These are phyloP conservation scores for Smittia aterrima DNA, from an alignment of 2,888 invertebrate species.

Conservation along the genomic window DNA sequence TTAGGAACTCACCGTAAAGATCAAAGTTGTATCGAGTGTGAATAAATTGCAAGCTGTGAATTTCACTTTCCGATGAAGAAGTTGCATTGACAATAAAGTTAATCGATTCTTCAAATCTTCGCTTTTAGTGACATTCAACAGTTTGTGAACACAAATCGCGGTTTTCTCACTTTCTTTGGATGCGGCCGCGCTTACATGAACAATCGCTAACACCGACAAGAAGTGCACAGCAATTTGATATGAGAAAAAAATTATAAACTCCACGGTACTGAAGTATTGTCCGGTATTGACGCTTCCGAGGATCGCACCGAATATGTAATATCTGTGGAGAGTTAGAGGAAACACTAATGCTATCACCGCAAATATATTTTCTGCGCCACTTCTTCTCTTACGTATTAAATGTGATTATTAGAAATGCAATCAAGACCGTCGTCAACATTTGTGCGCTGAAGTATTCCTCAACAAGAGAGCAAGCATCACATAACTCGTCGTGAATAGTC, in stretches of 20 bases:
- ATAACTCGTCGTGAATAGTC: constrained; percentile 49
- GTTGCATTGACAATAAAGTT: constrained; percentile 50
- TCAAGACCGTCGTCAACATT: constrained; percentile 50
- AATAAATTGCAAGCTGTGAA: constrained; percentile 54
- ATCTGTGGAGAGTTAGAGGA: constrained; percentile 1
- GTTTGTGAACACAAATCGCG: constrained; percentile 50
- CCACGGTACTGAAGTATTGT: constrained; percentile 49
- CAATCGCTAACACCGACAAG: constrained; percentile 49
- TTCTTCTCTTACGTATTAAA: constrained; percentile 48
- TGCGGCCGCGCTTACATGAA: constrained; percentile 49
- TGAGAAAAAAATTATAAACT: constrained; percentile 51
- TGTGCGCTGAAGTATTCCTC: constrained; percentile 52
- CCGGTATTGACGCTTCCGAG: constrained; percentile 50
- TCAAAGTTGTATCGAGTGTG: constrained; percentile 51
- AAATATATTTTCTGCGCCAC: too few relatives aligned
- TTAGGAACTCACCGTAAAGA: constrained; percentile 50
- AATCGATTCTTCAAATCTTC: constrained; percentile 49
- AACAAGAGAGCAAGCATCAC: constrained; percentile 50
- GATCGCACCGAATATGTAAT: constrained; percentile 50
- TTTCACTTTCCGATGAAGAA: constrained; percentile 50
- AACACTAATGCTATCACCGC: background rate
- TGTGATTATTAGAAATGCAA: constrained; percentile 51
- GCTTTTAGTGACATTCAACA: constrained; percentile 50
- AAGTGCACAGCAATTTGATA: constrained; percentile 51
- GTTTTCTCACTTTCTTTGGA: constrained; percentile 49